A percentile compares a stretch with the other conserved stretches of the same genome.
Conservation (phyloP, 2,888 invertebrate species). For the Tanaodytes sp. region DNA sequence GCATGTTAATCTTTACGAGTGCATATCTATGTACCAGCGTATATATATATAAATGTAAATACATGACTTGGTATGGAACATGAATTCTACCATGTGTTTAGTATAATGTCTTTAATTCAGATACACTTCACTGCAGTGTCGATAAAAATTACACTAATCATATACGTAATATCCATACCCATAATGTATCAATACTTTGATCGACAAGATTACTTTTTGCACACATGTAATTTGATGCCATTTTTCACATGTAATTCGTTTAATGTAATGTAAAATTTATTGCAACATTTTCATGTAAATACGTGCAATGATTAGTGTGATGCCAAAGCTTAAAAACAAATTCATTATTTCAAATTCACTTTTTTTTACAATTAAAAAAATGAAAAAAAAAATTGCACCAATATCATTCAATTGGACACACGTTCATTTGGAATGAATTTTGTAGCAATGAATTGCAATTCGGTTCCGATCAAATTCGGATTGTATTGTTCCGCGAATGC, state of each 20-base stretch:
- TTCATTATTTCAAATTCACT: too few species aligned
- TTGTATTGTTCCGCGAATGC: constrained; percentile 89
- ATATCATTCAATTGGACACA: too few species aligned
- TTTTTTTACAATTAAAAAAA: too few species aligned
- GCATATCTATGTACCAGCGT: constrained; percentile 12
- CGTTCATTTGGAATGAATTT: too few species aligned
- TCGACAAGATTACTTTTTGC: constrained; percentile 28
- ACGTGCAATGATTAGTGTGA: too few species aligned
- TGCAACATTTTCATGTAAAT: constrained; percentile 22
- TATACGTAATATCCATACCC: constrained; percentile 31
- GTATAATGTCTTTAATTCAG: constrained; percentile 36
- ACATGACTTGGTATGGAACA: constrained; percentile 3
- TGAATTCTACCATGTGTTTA: constrained; percentile 37
- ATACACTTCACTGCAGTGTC: constrained; percentile 14
- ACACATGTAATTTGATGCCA: constrained; percentile 11
- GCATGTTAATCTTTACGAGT: constrained; percentile 43
- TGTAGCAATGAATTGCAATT: constrained; percentile 77
- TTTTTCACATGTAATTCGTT: constrained; percentile 33
- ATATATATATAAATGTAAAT: too few species aligned
- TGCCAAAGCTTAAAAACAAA: too few species aligned
- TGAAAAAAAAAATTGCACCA: too few species aligned
- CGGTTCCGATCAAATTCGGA: constrained; percentile 83
- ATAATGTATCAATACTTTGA: constrained; percentile 33
- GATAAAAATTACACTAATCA: constrained; percentile 41
- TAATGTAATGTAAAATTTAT: constrained; percentile 16